phyloP scores from a whole-genome alignment of 1,140 invertebrate genomes.

The Tribolium castaneum region DNA sequence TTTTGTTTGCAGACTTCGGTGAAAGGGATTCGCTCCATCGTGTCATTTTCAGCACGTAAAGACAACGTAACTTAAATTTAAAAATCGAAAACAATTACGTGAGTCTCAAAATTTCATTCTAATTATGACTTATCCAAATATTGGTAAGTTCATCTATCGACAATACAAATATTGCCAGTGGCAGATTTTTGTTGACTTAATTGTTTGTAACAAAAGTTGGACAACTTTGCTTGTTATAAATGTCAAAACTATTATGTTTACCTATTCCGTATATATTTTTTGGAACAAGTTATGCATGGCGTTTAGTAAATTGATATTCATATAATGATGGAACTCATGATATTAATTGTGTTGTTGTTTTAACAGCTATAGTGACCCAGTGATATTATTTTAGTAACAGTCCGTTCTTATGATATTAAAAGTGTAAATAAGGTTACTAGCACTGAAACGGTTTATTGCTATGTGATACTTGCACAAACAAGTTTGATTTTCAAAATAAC shows the following conservation, averaged over 20 bases:
- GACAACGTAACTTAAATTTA: conserved; percentile 68
- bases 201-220: neutral
- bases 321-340: conserved; percentile 7
- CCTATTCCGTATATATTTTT: conserved; percentile 3
- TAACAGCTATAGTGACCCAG: conserved; percentile 39
- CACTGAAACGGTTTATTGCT: conserved; percentile 1
- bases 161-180: conserved; percentile 51
- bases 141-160: conserved; percentile 52
- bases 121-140: conserved; percentile 46
- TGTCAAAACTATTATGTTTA: conserved; percentile 20
- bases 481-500: conserved; percentile 14
- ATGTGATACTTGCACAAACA: conserved; percentile 39
- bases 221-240: conserved; percentile 9
- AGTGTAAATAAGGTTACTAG: conserved; percentile 14
- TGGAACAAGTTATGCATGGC: conserved; percentile 4
- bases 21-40: conserved; percentile 87
- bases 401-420: conserved; percentile 23
- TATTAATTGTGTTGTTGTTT: conserved; percentile 14
- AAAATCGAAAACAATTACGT: conserved; percentile 26
- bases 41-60: conserved; percentile 82
- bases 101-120: conserved; percentile 46
- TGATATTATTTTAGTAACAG: neutral
- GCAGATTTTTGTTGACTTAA: conserved; percentile 23
- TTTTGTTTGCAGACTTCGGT: conserved; percentile 80
- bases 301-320: conserved; percentile 20